Evolutionary conservation across 1,140 invertebrate species (phyloP).

Genomic region (Drosophila ironensis): DNA sequence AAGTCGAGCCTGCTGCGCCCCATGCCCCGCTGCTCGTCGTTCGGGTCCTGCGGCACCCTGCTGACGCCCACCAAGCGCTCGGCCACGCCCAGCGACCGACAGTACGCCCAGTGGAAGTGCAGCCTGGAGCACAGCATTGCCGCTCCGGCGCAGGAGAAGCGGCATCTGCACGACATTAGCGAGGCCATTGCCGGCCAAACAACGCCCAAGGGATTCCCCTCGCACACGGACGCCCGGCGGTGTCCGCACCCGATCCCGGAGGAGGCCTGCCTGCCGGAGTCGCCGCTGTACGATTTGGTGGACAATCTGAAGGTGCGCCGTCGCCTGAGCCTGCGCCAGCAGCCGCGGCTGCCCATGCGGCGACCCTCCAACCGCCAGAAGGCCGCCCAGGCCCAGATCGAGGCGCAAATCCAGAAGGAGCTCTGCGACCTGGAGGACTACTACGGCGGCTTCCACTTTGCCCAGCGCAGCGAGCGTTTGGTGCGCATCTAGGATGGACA

Average conservation of each 20-base stretch:
- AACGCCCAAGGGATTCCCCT: slow-evolving; percentile 60
- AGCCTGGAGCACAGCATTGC: slow-evolving; percentile 68
- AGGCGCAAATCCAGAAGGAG: slow-evolving; percentile 53
- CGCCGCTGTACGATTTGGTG: slow-evolving; percentile 41
- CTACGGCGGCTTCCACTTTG: slow-evolving; percentile 65
- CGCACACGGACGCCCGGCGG: slow-evolving; percentile 52
- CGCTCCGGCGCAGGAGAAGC: background rate
- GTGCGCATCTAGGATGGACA: slow-evolving; percentile 24
- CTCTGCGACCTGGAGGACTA: slow-evolving; percentile 64
- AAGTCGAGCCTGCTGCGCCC: slow-evolving; percentile 34
- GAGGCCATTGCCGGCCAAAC: slow-evolving; percentile 56
- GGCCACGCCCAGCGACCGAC: slow-evolving; percentile 7
- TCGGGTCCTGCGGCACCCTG: slow-evolving; percentile 50
- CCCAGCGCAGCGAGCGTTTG: slow-evolving; percentile 45
- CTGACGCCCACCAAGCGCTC: slow-evolving; percentile 28
- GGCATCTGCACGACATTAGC: slow-evolving; percentile 47
- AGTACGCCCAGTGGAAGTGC: slow-evolving; percentile 70
- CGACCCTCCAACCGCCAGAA: slow-evolving; percentile 41
- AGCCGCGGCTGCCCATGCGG: slow-evolving; percentile 4
- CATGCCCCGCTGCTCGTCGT: slow-evolving; percentile 67
- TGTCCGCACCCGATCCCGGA: slow-evolving; percentile 19
- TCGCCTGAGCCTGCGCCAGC: slow-evolving; percentile 39
- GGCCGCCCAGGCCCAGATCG: slow-evolving; percentile 42
- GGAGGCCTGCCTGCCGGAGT: background rate
- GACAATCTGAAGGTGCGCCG: slow-evolving; percentile 32